Evolutionary conservation across 2,797 vertebrate species (phyloP).

Genomic region (Chaetophractus vellerosus): DNA sequence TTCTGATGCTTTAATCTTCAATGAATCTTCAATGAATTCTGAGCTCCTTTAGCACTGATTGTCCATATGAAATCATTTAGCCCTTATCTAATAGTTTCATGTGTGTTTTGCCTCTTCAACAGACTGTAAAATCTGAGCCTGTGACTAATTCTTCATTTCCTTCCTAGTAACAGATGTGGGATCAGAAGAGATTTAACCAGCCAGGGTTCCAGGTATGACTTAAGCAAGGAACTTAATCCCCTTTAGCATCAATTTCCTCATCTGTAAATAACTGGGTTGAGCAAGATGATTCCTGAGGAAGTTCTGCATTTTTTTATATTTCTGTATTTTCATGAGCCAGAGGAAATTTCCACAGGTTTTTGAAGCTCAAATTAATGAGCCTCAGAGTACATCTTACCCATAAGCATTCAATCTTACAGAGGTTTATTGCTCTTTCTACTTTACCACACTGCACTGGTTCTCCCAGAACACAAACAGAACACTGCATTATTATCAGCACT

Average conservation of each 20-base stretch:
- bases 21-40: neutral
- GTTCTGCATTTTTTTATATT: neutral
- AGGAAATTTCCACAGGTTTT: neutral
- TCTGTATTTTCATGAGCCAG: neutral
- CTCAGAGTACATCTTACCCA: neutral
- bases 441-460: neutral
- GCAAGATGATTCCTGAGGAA: neutral
- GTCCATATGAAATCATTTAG: neutral
- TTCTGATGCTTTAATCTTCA: neutral
- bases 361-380: neutral
- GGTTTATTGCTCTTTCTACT: neutral
- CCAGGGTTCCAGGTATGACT: neutral
- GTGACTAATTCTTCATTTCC: neutral
- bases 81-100: neutral
- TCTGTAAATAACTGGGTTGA: neutral
- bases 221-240: neutral
- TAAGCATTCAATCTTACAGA: neutral
- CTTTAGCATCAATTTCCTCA: neutral
- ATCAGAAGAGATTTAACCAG: no score
- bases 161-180: neutral
- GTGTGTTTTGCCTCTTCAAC: neutral
- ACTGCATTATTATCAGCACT: neutral
- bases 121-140: neutral
- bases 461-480: neutral
- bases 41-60: neutral